A percentile compares a stretch with the other conserved stretches of the same genome.
Conservation (phyloP, 2,113 vertebrate genomes). For the Phrynocephalus versicolor region DNA sequence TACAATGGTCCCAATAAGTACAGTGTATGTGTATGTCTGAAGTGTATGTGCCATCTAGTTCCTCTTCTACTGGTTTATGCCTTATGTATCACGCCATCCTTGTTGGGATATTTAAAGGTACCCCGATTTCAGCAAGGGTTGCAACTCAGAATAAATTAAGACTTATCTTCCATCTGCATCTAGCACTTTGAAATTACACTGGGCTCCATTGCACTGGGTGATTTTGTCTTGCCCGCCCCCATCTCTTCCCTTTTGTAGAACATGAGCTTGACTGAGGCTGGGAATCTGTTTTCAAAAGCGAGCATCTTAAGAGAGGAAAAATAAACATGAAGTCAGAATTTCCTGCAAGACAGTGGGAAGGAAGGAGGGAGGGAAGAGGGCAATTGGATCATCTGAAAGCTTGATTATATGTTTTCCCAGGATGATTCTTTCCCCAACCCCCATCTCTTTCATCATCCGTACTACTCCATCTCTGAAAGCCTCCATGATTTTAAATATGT, state of each 20-base stretch:
- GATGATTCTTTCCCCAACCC: conserved; percentile 36
- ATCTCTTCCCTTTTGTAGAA: conserved; percentile 24
- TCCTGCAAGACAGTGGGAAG: conserved; percentile 59
- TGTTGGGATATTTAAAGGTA: too few species aligned
- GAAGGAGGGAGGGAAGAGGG: conserved; percentile 46
- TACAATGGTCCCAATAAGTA: not conserved
- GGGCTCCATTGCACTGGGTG: conserved; percentile 49
- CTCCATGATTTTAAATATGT: not conserved
- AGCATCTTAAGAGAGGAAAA: conserved; percentile 67
- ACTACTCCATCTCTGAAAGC: conserved; percentile 30
- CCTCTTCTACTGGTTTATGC: too few species aligned
- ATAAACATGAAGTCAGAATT: conserved; percentile 69
- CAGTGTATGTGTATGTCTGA: too few species aligned
- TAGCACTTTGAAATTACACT: not conserved
- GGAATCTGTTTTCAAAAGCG: conserved; percentile 63
- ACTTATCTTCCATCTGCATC: not conserved
- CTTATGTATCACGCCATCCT: not conserved
- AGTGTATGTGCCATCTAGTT: not conserved
- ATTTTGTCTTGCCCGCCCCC: conserved; percentile 19
- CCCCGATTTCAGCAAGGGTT: too few species aligned
- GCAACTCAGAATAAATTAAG: not conserved
- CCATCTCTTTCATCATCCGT: not conserved
- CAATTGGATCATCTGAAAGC: conserved; percentile 64
- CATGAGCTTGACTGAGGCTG: conserved; percentile 58
- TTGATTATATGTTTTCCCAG: conserved; percentile 68